Percentiles rank a stretch among this genome's conserved stretches.
phyloP scores from a whole-genome alignment of 2,113 vertebrate genomes.

The Condylura cristata region DNA sequence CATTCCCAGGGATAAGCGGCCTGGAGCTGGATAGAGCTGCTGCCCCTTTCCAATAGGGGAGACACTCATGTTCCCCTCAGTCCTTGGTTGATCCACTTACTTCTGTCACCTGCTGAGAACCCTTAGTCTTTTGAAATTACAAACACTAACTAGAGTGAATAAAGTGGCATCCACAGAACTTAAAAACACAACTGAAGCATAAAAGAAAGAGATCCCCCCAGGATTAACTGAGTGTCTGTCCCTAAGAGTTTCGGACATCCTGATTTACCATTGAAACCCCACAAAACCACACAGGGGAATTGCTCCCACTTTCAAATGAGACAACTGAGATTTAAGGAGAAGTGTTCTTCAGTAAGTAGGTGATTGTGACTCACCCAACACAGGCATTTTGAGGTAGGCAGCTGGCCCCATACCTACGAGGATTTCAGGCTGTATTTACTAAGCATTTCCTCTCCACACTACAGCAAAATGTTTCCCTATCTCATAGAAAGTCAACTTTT shows the following conservation, averaged over 20 bases:
- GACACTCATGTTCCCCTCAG: too few species aligned
- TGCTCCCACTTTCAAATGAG: background rate
- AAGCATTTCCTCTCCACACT: background rate
- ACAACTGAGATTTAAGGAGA: background rate
- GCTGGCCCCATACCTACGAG: rapidly evolving
- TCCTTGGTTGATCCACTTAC: background rate
- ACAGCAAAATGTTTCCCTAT: background rate
- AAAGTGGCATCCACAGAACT: background rate
- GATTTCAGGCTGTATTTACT: background rate
- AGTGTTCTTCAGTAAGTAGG: background rate
- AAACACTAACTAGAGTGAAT: background rate
- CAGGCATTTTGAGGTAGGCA: rapidly evolving
- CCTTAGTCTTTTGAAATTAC: background rate
- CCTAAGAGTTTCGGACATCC: background rate
- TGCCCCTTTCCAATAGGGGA: background rate
- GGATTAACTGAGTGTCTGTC: too few species aligned
- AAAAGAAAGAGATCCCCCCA: background rate
- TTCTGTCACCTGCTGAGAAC: background rate
- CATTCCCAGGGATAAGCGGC: background rate
- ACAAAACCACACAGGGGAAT: background rate
- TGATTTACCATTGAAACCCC: background rate
- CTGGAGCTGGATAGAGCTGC: background rate
- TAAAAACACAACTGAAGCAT: background rate
- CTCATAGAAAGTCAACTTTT: slow-evolving; percentile 8
- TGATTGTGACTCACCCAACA: background rate